Base-by-base conservation (phyloP, 2,797 vertebrate species). In the Lepus townsendii region DNA sequence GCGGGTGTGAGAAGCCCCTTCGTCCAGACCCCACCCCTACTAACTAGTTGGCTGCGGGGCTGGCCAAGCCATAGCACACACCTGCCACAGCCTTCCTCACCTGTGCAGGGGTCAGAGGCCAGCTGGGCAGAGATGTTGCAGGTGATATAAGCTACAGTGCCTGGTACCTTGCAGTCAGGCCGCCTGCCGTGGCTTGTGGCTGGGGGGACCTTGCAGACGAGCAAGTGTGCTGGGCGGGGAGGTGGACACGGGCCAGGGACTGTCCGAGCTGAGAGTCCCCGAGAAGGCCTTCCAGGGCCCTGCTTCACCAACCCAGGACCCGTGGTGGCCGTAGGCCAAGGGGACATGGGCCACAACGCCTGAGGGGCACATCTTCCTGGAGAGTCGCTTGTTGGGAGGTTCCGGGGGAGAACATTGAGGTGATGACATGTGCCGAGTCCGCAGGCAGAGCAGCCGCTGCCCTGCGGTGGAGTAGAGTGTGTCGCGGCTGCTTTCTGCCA, bases 331-430 rank as follows among this genome's bases (percentile, higher is more conserved):
- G 4, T 27, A 62, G 86, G 24, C 62, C 6, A 50, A 4, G 26
- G 85, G 52, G 52, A 52, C 88, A 52, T 17, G 12, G 4, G 2
- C 32, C 42, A 60, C 62, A 91, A 71, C 22, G 60, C 4, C 0
- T 12, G 3, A 20, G 75, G 27, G 20, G 22, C 73, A n/a, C 22
- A 16, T 60, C 52, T 57, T 24, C 47, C 35, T 89, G 10, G 62
- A 68, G 82, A 7, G 14, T 78, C 82, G 68, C 79, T 87, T 95
- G 57, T 63, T 35, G 5, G 63, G 78, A 92, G 95, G 83, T 22
- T 82, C 95, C 42, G 20, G 24, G 69, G 90, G 57, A 68, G 72
- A 62, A 32, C 50, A 68, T 95, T 89, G n/a, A 35, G n/a, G 60
- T 27, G 32, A 22, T 52, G 11, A 66, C 14, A 84, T 0, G 30